These are phyloP conservation scores for Uropetala carovei DNA, from an alignment of 2,888 invertebrate species.

Conservation along the genomic window DNA sequence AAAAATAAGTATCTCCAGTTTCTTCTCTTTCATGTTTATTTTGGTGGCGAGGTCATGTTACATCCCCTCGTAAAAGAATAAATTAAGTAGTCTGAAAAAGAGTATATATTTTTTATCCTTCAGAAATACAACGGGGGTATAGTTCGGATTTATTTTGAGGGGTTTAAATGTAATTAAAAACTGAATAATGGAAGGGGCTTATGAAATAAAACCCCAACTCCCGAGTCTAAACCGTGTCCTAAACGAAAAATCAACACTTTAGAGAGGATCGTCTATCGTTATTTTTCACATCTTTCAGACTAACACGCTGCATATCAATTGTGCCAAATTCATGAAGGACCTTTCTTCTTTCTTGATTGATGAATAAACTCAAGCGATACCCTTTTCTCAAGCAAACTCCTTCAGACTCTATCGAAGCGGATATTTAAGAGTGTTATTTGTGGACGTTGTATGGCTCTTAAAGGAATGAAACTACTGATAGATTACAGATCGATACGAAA, in stretches of 20 bases:
- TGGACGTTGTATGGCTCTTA: slow-evolving; percentile 42
- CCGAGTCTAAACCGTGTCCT: background rate
- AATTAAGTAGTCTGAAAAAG: too few species aligned
- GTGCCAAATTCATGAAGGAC: slow-evolving; percentile 38
- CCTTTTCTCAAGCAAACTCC: background rate
- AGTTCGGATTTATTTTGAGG: too few species aligned
- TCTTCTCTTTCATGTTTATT: too few species aligned
- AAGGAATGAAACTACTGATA: slow-evolving; percentile 56
- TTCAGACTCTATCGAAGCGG: background rate
- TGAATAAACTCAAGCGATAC: slow-evolving; percentile 36
- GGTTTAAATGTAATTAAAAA: too few species aligned
- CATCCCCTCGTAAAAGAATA: too few species aligned
- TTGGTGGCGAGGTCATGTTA: too few species aligned
- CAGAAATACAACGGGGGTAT: too few species aligned
- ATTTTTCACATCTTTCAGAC: background rate
- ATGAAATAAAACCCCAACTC: too few species aligned
- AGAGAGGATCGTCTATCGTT: background rate
- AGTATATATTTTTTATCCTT: too few species aligned
- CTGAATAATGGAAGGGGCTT: too few species aligned
- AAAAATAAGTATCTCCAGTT: too few species aligned
- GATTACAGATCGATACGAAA: slow-evolving; percentile 31
- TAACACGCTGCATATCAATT: slow-evolving; percentile 8
- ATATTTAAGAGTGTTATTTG: slow-evolving; percentile 46
- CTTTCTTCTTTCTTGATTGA: slow-evolving; percentile 1
- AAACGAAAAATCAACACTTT: slow-evolving; percentile 10